Base-by-base conservation (phyloP, 2,113 vertebrate genomes). In the Siphamia tubifer region DNA sequence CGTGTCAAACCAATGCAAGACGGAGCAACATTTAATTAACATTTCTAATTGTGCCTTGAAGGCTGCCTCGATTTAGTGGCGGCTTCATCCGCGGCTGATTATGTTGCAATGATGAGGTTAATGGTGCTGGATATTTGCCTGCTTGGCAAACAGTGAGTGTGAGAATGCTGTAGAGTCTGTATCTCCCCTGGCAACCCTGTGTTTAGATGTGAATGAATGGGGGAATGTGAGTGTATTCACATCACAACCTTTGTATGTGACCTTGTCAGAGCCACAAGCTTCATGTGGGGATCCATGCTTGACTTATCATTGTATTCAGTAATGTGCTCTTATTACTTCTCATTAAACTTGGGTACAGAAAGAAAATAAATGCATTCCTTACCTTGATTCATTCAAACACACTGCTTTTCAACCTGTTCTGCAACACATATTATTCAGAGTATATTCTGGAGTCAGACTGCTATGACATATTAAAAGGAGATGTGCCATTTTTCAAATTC, bases 1-100 rank as follows among this genome's bases (percentile, higher is more conserved):
- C 57, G 77, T 71, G 72, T 82, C 66, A 75, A 76, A 61, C 35
- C 69, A 68, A 76, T 20, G 75, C 61, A 81, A 84, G 63, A 73
- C 25, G 31, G 64, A 81, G 75, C 76, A 84, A 76, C 76, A 82
- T 81, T 90, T 88, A 85, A 90, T 90, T 84, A 88, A 84, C 71
- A 73, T 79, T 84, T 85, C 66, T 83, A 85, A 87, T 77, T 83
- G 81, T 82, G 82, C 76, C 86, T 85, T 53, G 55, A 88, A 87
- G 82, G 78, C 72, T 67, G 75, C 49, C 82, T 77, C 60, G 39
- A 73, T 77, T 80, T 85, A 79, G 78, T 44, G 63, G 74, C 51
- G 30, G 79, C 74, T 79, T 80, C 81, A 77, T 87, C 73, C 54
- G 40, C 57, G 20, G 65, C 74, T 86, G 81, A 88, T 88, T 87